phyloP scores from a whole-genome alignment of 2,888 invertebrate species.

The Ectropis crepuscularia region DNA sequence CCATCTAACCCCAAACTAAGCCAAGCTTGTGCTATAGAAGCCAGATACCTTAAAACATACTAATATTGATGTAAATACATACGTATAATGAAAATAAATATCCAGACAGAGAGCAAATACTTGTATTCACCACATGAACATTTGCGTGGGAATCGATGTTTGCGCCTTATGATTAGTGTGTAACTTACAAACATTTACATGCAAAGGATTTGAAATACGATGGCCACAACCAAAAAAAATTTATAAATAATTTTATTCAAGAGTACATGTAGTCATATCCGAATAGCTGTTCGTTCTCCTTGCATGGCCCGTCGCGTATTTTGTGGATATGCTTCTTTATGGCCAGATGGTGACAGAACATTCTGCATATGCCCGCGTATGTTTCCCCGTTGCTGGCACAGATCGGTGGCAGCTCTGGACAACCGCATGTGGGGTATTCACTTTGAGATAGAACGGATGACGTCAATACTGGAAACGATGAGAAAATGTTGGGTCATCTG shows the following conservation, averaged over 20 bases:
- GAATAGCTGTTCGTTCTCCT: background rate
- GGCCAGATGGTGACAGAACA: conserved; percentile 11
- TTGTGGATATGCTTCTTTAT: conserved; percentile 9
- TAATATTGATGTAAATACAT: too few relatives aligned
- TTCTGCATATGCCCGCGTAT: conserved; percentile 12
- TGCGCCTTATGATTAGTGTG: too few relatives aligned
- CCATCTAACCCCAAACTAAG: too few relatives aligned
- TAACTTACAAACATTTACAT: too few relatives aligned
- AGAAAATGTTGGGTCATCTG: background rate
- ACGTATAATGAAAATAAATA: too few relatives aligned
- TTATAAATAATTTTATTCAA: background rate
- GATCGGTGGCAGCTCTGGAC: background rate
- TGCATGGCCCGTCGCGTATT: conserved; percentile 10
- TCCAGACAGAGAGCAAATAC: too few relatives aligned
- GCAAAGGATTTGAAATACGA: too few relatives aligned
- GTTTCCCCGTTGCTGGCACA: conserved; percentile 21
- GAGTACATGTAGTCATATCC: conserved; percentile 2
- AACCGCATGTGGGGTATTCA: conserved; percentile 4
- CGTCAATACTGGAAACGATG: background rate
- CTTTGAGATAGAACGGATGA: background rate
- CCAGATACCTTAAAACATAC: too few relatives aligned
- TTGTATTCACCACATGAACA: too few relatives aligned
- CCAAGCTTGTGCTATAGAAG: too few relatives aligned
- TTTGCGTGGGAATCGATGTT: too few relatives aligned
- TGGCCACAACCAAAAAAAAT: too few relatives aligned